Evolutionary conservation across 2,888 invertebrate species (phyloP).

Genomic region (Entomobrya multifasciata): DNA sequence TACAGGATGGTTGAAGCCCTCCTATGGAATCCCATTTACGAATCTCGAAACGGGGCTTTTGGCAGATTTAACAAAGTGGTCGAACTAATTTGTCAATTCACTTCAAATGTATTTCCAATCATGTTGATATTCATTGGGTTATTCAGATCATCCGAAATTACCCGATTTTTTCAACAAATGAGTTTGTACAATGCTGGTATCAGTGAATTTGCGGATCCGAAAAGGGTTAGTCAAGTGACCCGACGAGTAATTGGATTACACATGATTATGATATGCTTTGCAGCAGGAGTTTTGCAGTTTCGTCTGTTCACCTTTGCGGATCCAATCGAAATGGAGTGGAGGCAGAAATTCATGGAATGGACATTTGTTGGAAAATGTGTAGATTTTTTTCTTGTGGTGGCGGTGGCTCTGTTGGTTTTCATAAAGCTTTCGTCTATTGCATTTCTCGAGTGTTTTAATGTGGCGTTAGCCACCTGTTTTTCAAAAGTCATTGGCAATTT

Average conservation of each 20-base stretch:
- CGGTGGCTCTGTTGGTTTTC: neutral
- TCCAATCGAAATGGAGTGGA: neutral
- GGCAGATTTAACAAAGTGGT: constrained; percentile 54
- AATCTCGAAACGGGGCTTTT: neutral
- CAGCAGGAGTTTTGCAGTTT: neutral
- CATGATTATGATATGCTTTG: neutral
- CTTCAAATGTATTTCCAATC: constrained; percentile 28
- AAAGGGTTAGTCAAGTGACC: neutral
- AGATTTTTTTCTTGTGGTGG: too few species aligned
- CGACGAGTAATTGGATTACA: constrained; percentile 26
- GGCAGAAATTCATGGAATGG: neutral
- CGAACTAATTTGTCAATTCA: constrained; percentile 41
- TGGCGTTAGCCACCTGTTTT: constrained; percentile 47
- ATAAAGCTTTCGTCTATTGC: constrained; percentile 11
- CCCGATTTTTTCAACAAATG: constrained; percentile 48
- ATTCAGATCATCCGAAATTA: neutral
- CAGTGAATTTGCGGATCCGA: constrained; percentile 26
- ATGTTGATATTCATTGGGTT: constrained; percentile 38
- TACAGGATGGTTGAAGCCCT: constrained; percentile 38
- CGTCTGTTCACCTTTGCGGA: constrained; percentile 22
- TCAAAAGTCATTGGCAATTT: constrained; percentile 32
- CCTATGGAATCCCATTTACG: constrained; percentile 1
- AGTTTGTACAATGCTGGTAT: constrained; percentile 42
- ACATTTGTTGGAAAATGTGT: too few species aligned
- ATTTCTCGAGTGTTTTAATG: constrained; percentile 45